Base-by-base conservation (phyloP, 2,888 invertebrate genomes). In the Thelaira solivaga region DNA sequence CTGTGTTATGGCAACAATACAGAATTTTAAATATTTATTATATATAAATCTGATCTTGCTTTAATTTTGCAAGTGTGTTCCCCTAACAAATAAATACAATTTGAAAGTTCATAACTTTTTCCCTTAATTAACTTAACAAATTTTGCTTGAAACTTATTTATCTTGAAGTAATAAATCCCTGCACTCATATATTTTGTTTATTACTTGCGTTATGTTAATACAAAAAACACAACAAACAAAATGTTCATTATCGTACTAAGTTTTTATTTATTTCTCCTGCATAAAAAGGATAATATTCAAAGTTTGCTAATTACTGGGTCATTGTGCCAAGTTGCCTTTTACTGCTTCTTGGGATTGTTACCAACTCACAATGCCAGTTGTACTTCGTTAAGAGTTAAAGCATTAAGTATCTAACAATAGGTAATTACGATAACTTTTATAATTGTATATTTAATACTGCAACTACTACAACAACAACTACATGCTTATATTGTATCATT, bases 401-500 rank as follows among this genome's bases (percentile, higher is more conserved):
- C 5, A 53, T 31, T 36, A 55, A 45, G 20, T 29, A 45, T 45
- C 59, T 26, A 65, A 71, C 57, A 57, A 55, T 51, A 65, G 51
- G 64, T 71, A 65, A 65, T 76, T 64, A 61, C 16, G 41, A 59
- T 43, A 76, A 76, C 49, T 76, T 76, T 71, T 18, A 59, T 65
- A 71, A 65, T 59, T 59, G 51, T 59, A 51, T 51, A 51, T 31
- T 22, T 22, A 39, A 53, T 36, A 53, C 26, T n/a, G n/a, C n/a
- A n/a, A n/a, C n/a, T n/a, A n/a, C n/a, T n/a, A n/a, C n/a, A n/a
- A n/a, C n/a, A n/a, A n/a, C n/a, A n/a, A n/a, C n/a, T n/a, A n/a
- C n/a, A n/a, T n/a, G n/a, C n/a, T 71, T 24, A 7, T 55, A 29
- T 68, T 51, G 43, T 64, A 43, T 34, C 16, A 22, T 22, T 34